These are phyloP conservation scores for Drosophila pandora DNA, from an alignment of 1,140 invertebrate species.

Conservation along the genomic window DNA sequence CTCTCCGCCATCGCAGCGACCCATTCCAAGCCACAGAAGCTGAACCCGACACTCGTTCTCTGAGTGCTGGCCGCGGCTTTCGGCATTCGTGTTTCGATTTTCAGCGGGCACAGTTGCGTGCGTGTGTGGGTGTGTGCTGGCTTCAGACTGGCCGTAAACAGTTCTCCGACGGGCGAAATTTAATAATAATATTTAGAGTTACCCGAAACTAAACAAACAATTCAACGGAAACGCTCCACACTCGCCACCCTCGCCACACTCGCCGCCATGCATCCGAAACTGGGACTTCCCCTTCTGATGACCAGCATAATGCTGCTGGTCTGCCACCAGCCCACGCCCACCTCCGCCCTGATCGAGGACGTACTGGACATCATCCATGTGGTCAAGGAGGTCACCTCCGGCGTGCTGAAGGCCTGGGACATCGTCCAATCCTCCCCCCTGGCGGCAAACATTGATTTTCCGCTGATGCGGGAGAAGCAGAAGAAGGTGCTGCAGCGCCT, in stretches of 20 bases:
- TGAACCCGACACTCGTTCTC: constrained; percentile 31
- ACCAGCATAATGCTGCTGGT: constrained; percentile 21
- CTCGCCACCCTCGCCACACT: constrained; percentile 6
- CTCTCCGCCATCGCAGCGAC: constrained; percentile 7
- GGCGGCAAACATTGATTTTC: constrained; percentile 85
- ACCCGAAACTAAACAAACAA: constrained; percentile 2
- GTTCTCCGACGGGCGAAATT: constrained; percentile 17
- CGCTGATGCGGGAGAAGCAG: constrained; percentile 86
- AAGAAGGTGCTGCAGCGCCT: constrained; percentile 85
- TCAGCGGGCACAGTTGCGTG: constrained; percentile 55
- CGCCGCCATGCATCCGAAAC: constrained; percentile 13
- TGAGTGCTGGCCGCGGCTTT: constrained; percentile 40
- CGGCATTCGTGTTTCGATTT: constrained; percentile 62
- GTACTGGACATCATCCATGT: constrained; percentile 87
- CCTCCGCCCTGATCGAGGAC: constrained; percentile 85
- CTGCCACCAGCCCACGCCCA: constrained; percentile 37
- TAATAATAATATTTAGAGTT: constrained; percentile 26
- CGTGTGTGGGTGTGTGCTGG: constrained; percentile 11
- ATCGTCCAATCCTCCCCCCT: constrained; percentile 85
- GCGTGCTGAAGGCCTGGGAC: constrained; percentile 87
- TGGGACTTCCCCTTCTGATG: constrained; percentile 26
- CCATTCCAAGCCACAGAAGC: constrained; percentile 12
- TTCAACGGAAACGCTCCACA: constrained; percentile 8
- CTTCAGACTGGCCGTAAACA: background rate
- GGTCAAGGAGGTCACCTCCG: constrained; percentile 86